phyloP scores from a whole-genome alignment of 2,113 vertebrate species.

The Rhadina sibilatrix region DNA sequence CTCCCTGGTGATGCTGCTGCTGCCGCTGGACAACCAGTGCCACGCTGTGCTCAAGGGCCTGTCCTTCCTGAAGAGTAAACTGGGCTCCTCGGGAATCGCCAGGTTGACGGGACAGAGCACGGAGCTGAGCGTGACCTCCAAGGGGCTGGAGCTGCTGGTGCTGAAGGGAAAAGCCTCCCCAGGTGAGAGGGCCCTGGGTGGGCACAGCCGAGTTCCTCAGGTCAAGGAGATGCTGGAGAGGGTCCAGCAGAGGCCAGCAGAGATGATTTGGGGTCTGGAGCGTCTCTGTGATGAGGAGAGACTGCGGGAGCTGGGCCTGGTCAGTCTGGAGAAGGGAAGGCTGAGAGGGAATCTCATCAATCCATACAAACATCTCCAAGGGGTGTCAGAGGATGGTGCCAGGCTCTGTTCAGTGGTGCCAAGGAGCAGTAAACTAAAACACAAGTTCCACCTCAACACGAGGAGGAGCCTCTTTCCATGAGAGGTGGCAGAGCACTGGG shows the following conservation, averaged over 20 bases:
- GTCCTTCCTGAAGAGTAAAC: constrained; percentile 75
- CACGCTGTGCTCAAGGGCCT: constrained; percentile 76
- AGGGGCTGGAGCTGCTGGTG: constrained; percentile 77
- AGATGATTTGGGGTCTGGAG: not conserved
- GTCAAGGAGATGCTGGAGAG: not conserved
- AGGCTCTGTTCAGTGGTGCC: not conserved
- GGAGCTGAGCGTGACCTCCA: constrained; percentile 82
- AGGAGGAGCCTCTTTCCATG: not conserved
- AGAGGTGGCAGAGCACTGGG: not conserved
- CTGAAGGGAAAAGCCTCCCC: constrained; percentile 78
- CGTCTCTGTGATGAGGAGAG: not conserved
- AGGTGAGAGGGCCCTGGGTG: constrained; percentile 71
- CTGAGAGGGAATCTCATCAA: not conserved
- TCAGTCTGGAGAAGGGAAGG: not conserved
- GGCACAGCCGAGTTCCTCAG: rapidly evolving
- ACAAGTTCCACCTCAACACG: not conserved
- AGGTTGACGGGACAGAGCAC: constrained; percentile 74
- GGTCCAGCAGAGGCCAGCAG: not conserved
- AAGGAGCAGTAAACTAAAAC: not conserved
- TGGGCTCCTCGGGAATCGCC: constrained; percentile 36
- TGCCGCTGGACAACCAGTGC: constrained; percentile 83
- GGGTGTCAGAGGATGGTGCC: not conserved
- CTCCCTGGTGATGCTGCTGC: constrained; percentile 79
- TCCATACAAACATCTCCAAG: not conserved
- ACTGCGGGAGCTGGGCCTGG: not conserved